These are phyloP conservation scores for Conus ventricosus DNA, from an alignment of 1,140 invertebrate genomes.

Conservation along the genomic window DNA sequence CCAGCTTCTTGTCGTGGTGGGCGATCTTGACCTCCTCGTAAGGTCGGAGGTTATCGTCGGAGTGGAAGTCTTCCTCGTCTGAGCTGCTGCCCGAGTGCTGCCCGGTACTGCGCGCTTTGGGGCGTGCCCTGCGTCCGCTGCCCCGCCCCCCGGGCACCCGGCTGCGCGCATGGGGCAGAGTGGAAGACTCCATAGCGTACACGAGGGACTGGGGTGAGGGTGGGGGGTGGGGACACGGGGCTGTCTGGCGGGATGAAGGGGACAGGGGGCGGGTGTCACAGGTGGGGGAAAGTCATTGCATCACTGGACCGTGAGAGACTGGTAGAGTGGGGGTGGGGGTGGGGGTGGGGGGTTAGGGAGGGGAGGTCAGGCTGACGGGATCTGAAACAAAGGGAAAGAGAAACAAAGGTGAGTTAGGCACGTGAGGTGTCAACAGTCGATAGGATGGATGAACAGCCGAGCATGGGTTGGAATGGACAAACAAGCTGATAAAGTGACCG, in stretches of 20 bases:
- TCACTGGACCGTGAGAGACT: no score
- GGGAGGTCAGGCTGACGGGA: background rate
- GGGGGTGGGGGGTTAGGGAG: background rate
- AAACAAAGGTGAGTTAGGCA: background rate
- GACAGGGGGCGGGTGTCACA: background rate
- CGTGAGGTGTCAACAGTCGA: no score
- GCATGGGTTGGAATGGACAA: no score
- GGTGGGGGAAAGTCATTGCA: background rate
- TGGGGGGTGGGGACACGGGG: background rate
- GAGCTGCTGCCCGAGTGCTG: conserved; percentile 52
- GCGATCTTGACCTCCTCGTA: conserved; percentile 70
- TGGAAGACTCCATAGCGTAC: background rate
- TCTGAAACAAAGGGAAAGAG: background rate
- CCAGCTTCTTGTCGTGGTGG: conserved; percentile 69
- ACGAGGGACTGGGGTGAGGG: conserved; percentile 20
- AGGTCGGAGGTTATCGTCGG: conserved; percentile 69
- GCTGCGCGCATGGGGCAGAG: background rate
- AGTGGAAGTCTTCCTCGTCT: conserved; percentile 67
- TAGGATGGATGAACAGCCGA: no score
- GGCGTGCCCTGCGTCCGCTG: conserved; percentile 33
- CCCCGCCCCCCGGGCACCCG: background rate
- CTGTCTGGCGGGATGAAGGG: no score
- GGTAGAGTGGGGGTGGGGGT: background rate
- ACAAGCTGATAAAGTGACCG: no score
- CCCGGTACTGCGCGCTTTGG: conserved; percentile 57